phyloP scores from a whole-genome alignment of 2,888 invertebrate species.

The Drepanosiphum platanoidis region DNA sequence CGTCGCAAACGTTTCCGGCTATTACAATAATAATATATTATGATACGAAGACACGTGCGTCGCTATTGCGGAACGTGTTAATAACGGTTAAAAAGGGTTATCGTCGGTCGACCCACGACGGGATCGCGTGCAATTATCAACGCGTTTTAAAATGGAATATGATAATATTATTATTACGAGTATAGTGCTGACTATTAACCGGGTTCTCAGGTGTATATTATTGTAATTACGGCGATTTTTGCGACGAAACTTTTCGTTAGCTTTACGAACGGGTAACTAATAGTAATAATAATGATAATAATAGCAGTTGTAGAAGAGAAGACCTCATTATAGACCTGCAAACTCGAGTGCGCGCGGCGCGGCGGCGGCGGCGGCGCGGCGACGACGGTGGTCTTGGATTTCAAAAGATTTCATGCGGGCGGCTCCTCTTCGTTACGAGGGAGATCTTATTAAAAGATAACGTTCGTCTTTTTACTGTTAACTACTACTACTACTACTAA shows the following conservation, averaged over 20 bases:
- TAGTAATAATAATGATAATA: not conserved
- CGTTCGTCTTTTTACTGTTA: conserved; percentile 13
- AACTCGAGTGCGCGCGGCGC: not conserved
- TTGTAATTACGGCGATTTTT: not conserved
- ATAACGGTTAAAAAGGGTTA: too few relatives aligned
- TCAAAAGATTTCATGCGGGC: conserved; percentile 24
- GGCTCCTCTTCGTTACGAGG: conserved; percentile 16
- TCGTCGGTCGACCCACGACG: too few relatives aligned
- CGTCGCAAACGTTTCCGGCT: too few relatives aligned
- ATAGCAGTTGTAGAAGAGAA: not conserved
- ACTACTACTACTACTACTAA: not conserved
- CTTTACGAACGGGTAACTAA: not conserved
- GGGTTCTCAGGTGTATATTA: too few relatives aligned
- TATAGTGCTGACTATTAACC: too few relatives aligned
- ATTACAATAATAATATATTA: too few relatives aligned
- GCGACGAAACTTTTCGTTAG: not conserved
- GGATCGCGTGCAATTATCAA: too few relatives aligned
- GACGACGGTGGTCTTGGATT: not conserved
- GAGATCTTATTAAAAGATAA: conserved; percentile 50
- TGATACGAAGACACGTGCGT: too few relatives aligned
- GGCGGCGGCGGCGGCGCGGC: not conserved
- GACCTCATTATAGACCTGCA: not conserved
- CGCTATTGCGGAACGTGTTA: too few relatives aligned
- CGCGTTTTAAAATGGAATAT: too few relatives aligned
- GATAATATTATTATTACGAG: too few relatives aligned